Percentiles rank a stretch among this genome's conserved stretches.
These are phyloP conservation scores for Cirrhinus mrigala DNA, from an alignment of 2,797 vertebrate species.

Conservation along the genomic window DNA sequence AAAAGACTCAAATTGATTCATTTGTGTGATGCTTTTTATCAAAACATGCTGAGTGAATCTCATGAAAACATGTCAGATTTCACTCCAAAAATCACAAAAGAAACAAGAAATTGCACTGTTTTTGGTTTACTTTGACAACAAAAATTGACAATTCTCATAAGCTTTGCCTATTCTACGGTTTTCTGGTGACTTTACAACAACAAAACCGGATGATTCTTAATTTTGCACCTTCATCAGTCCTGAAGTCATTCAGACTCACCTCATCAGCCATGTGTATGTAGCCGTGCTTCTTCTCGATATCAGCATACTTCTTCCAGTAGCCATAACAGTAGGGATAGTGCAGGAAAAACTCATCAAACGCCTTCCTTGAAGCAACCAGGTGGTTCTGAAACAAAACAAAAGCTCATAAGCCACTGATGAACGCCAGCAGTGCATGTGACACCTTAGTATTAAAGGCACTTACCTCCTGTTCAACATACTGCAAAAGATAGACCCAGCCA, in stretches of 20 bases:
- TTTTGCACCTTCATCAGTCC: not conserved
- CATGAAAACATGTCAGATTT: not conserved
- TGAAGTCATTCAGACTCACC: conserved; percentile 74
- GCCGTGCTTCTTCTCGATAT: conserved; percentile 92
- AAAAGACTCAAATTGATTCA: not conserved
- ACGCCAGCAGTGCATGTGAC: not conserved
- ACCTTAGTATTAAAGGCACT: conserved; percentile 57
- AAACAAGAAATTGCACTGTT: not conserved
- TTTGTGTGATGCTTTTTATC: not conserved
- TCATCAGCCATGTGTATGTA: conserved; percentile 94
- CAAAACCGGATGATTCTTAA: not conserved
- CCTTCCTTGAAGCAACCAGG: conserved; percentile 85
- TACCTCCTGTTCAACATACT: conserved; percentile 98
- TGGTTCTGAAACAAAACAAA: conserved; percentile 80
- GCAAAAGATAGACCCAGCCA: conserved; percentile 95
- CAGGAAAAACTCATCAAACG: conserved; percentile 93
- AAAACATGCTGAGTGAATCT: not conserved
- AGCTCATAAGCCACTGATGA: not conserved
- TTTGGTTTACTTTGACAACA: too few relatives aligned
- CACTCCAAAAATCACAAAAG: not conserved
- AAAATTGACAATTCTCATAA: not conserved
- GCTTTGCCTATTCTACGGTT: not conserved
- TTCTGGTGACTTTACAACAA: too few relatives aligned
- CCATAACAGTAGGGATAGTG: conserved; percentile 98
- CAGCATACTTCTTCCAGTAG: conserved; percentile 99